A percentile compares a stretch with the other conserved stretches of the same genome.
phyloP scores from a whole-genome alignment of 2,888 invertebrate species.

The Auanema freiburgensis region DNA sequence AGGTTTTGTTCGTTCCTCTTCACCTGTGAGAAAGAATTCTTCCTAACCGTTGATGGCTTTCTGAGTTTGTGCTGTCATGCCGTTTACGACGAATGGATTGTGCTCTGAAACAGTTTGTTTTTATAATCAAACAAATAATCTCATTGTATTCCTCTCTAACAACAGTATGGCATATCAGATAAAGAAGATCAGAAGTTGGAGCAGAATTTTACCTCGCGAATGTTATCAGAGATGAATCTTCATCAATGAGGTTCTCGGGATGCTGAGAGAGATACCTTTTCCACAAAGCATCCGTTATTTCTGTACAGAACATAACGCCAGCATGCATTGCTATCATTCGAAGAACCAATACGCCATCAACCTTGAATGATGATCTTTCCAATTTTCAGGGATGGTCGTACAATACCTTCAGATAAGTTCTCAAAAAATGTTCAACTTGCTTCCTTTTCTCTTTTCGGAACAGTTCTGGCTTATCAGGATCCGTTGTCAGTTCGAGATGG shows the following conservation, averaged over 20 bases:
- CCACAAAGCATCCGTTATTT: slow-evolving; percentile 63
- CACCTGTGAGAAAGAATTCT: slow-evolving; percentile 47
- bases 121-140: not conserved
- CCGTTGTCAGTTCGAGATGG: slow-evolving; percentile 62
- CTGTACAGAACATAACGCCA: slow-evolving; percentile 64
- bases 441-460: slow-evolving; percentile 63
- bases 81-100: slow-evolving; percentile 53
- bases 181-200: not conserved
- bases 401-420: slow-evolving; percentile 59
- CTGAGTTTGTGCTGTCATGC: slow-evolving; percentile 43
- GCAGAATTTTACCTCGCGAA: slow-evolving; percentile 47
- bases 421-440: slow-evolving; percentile 63
- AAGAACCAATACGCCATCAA: slow-evolving; percentile 62
- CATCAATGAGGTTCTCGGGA: slow-evolving; percentile 62
- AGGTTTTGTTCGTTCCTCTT: slow-evolving; percentile 17
- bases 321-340: slow-evolving; percentile 64
- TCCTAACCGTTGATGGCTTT: slow-evolving; percentile 42
- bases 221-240: slow-evolving; percentile 60
- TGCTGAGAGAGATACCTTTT: slow-evolving; percentile 54
- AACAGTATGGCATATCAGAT: slow-evolving; percentile 1
- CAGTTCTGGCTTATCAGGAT: slow-evolving; percentile 62
- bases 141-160: not conserved
- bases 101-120: slow-evolving; percentile 29
- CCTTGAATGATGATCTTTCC: slow-evolving; percentile 33
- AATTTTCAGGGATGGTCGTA: not conserved